phyloP scores from a whole-genome alignment of 2,113 vertebrate species.

The Corythornis madagascariensis region DNA sequence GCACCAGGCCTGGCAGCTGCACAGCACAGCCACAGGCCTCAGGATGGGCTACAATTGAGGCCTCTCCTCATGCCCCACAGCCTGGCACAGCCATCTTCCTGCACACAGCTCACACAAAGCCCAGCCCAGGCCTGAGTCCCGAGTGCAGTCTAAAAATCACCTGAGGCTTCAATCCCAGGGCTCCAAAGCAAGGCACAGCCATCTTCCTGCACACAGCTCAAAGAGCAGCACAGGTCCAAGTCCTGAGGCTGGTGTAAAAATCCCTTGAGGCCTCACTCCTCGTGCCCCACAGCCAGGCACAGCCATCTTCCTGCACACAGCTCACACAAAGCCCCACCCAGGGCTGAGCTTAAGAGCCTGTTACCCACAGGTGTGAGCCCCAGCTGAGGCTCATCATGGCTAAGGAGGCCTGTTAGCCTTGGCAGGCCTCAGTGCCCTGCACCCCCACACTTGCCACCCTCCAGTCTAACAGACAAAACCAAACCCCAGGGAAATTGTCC shows the following conservation, averaged over 20 bases:
- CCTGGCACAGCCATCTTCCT: no score
- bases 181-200: not conserved
- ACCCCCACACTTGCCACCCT: not conserved
- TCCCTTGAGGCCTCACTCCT: no score
- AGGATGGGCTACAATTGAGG: no score
- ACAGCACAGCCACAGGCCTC: not conserved
- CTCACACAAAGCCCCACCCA: fast-evolving
- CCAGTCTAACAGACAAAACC: not conserved
- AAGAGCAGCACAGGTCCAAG: no score
- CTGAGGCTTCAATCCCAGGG: not conserved
- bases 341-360: not conserved
- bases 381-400: not conserved
- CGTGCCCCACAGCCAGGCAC: no score
- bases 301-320: fast-evolving
- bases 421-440: not conserved
- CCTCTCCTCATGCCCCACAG: no score
- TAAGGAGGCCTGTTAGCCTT: not conserved
- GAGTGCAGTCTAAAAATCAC: no score
- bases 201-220: fast-evolving
- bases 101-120: no score
- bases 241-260: no score
- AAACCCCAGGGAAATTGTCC: not conserved
- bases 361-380: not conserved
- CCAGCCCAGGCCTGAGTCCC: no score
- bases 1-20: not conserved